These are phyloP conservation scores for Cataglyphis rosenhaueri DNA, from an alignment of 2,888 invertebrate species.

Conservation along the genomic window DNA sequence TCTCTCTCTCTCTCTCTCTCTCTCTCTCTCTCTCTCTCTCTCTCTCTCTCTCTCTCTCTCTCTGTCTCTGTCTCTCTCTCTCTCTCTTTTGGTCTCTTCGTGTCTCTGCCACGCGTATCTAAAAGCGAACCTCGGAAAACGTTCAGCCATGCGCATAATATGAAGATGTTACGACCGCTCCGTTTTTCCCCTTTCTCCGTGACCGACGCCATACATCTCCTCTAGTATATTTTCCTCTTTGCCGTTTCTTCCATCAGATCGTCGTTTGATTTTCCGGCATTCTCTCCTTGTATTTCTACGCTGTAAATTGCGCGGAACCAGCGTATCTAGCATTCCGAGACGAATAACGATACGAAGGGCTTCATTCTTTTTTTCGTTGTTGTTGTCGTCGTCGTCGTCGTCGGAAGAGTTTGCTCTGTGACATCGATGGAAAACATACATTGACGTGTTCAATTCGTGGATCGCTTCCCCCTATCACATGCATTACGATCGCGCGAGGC, in stretches of 20 bases:
- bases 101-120: conserved; percentile 14
- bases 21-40: not conserved
- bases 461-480: conserved; percentile 34
- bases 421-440: conserved; percentile 25
- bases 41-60: not conserved
- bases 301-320: conserved; percentile 45
- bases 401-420: not conserved
- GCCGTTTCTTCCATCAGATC: conserved; percentile 3
- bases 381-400: not conserved
- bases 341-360: conserved; percentile 38
- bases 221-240: not conserved
- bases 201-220: conserved; percentile 14
- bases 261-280: conserved; percentile 40
- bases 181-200: conserved; percentile 8
- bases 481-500: conserved; percentile 52
- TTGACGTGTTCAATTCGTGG: conserved; percentile 37
- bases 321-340: conserved; percentile 18
- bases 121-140: conserved; percentile 42
- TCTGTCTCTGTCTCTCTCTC: not conserved
- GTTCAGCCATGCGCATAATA: conserved; percentile 53
- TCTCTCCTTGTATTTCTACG: conserved; percentile 31
- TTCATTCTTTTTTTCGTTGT: conserved; percentile 1
- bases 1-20: not conserved
- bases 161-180: conserved; percentile 62
- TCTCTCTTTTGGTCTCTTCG: not conserved